Percentiles rank a stretch among this genome's conserved stretches.
These are phyloP conservation scores for Pterocles orientalis DNA, from an alignment of 2,113 vertebrate genomes.

Conservation along the genomic window DNA sequence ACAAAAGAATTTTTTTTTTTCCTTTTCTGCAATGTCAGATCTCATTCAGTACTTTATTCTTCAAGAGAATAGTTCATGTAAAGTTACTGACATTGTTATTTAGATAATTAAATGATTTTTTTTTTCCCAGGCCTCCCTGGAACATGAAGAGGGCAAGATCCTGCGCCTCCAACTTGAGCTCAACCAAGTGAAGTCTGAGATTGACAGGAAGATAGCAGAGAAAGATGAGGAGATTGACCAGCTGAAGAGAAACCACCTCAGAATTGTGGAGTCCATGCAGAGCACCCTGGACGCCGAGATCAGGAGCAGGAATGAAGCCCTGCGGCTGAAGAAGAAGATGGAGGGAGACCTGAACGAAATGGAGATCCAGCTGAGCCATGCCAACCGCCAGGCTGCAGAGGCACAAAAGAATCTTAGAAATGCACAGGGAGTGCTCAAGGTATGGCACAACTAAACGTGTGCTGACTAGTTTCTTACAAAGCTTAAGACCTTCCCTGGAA, in stretches of 20 bases:
- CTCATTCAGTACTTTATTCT: not conserved
- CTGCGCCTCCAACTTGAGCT: constrained; percentile 79
- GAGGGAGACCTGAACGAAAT: constrained; percentile 79
- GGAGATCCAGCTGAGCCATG: constrained; percentile 77
- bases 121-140: constrained; percentile 72
- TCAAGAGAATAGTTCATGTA: too few species aligned
- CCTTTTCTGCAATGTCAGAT: too few species aligned
- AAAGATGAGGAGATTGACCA: constrained; percentile 82
- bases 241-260: too few species aligned
- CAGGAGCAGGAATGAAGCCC: constrained; percentile 79
- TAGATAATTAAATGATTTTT: too few species aligned
- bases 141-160: constrained; percentile 80
- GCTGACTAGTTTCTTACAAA: too few species aligned
- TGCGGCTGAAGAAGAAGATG: constrained; percentile 85
- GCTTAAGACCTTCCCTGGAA: too few species aligned
- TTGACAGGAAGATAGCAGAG: constrained; percentile 78
- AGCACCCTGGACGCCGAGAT: constrained; percentile 76
- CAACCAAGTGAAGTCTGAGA: constrained; percentile 78
- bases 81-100: too few species aligned
- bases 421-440: too few species aligned
- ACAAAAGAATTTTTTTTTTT: too few species aligned
- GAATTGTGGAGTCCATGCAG: constrained; percentile 80
- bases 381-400: constrained; percentile 76
- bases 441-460: too few species aligned
- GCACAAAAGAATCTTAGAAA: constrained; percentile 54